Evolutionary conservation across 2,888 invertebrate species (phyloP), one percentile per base, ranked within the genome.

Genomic region (Cephus spinipes): DNA sequence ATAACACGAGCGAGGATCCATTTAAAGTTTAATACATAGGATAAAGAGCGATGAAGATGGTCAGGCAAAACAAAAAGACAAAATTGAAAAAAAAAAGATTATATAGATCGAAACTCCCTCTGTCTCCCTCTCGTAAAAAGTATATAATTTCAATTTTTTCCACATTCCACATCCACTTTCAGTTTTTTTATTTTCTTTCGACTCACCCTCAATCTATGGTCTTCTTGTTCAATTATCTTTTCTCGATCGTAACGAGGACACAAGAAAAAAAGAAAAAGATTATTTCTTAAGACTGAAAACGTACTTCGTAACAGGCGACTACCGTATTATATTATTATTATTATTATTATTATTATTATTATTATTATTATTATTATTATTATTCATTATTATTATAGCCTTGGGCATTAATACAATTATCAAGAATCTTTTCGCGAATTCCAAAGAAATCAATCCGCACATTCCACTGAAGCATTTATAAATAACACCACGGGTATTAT

Each of bases 241-340:
- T 73, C 0, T 23, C 40, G 15, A 40, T 0, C 6, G 15, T 40
- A 55, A 15, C 6, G 80, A 74, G 36, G 73, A 73, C 77, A 73
- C 73, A 78, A 71, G 73, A 74, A 68, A 31, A 69, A 76, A 73
- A 33, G 69, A 75, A 76, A 75, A 81, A 78, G 40, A 69, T 86
- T 77, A 82, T 83, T 85, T 85, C 81, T 86, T 78, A 88, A 88
- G 89, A 88, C 88, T 89, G 89, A 89, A 84, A 84, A 81, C 81
- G 79, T 83, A 81, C 76, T 82, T 82, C 79, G 80, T 23, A 23
- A 55, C 1, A 55, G 23, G 15, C 40, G 40, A 55, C 40, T 15
- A 55, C 40, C 40, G 2, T 55, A 55, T 55, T 40, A 23, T 40
- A 12, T 15, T 40, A 15, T 40, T 40, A 55, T 55, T 40, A 40